Conservation (phyloP, 1,140 invertebrate species). For the Macrobrachium rosenbergii region DNA sequence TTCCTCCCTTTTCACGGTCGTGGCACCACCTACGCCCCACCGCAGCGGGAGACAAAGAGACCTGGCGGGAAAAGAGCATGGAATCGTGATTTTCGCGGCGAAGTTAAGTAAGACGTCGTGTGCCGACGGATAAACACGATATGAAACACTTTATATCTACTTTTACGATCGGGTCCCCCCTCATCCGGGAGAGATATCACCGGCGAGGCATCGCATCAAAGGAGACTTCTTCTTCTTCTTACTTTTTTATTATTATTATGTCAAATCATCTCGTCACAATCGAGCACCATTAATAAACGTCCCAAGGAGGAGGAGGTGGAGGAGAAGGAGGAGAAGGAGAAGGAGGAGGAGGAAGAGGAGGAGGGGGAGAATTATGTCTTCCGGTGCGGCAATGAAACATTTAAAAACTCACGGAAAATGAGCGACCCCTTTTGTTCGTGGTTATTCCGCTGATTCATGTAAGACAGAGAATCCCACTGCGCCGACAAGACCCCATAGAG, state of each 20-base stretch:
- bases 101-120: conserved; percentile 56
- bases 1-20: conserved; percentile 47
- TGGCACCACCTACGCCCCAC: conserved; percentile 47
- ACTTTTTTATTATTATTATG: not conserved
- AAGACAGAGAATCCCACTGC: conserved; percentile 52
- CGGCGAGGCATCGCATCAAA: too few relatives aligned
- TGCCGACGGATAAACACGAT: not conserved
- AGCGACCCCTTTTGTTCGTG: conserved; percentile 16
- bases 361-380: too few relatives aligned
- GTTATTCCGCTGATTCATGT: conserved; percentile 51
- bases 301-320: not conserved
- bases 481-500: conserved; percentile 57
- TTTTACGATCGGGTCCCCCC: not conserved
- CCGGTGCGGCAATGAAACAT: conserved; percentile 18
- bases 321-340: too few relatives aligned
- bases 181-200: not conserved
- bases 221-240: not conserved
- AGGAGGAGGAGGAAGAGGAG: too few relatives aligned
- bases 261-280: not conserved
- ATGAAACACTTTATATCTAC: not conserved
- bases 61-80: conserved; percentile 53
- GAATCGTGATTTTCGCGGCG: conserved; percentile 61
- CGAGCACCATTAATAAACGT: not conserved
- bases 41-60: conserved; percentile 54
- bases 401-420: conserved; percentile 17